Base-by-base conservation (phyloP, 2,888 invertebrate species). In the Hydroisotoma schaefferi region DNA sequence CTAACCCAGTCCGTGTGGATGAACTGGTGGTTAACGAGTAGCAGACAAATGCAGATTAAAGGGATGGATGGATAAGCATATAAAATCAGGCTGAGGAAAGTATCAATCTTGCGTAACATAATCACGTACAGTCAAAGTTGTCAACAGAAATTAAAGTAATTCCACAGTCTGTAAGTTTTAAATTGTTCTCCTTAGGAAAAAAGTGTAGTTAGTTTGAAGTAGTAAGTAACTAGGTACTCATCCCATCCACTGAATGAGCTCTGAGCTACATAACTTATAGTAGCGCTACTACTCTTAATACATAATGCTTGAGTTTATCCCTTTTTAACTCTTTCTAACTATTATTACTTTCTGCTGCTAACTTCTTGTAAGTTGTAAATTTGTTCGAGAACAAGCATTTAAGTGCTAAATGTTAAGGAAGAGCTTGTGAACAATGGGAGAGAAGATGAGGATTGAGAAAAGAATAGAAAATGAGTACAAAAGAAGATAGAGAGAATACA, bases 121-220 rank as follows among this genome's bases (percentile, higher is more conserved):
- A 66, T 63, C 59, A 66, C 62, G 62, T 65, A 59, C 38, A 37
- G 54, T 59, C 59, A 62, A 52, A 62, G 55, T 65, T 65, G 65
- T 65, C 65, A 65, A 60, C 65, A 65, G 57, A 55, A 65, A 65
- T 60, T 65, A 62, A 65, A 65, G 52, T 57, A 59, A 62, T 57
- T 65, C 60, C 49, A 43, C 25, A 56, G 33, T 49, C 48, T 46
- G 56, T 49, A 48, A 56, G 29, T 56, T 48, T 52, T 52, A 52
- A 52, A 37, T 52, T 52, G 52, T 52, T 52, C 52, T 52, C 23
- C 37, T n/a, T 25, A 4, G 27, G 22, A 15, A 52, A 52, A 49
- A 46, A 52, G 52, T 37, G 38, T 37, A 37, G 40, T n/a, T n/a
- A n/a, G n/a, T n/a, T n/a, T n/a, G n/a, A n/a, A n/a, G n/a, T n/a